Conservation (phyloP, 2,797 vertebrate species). For the Glossophaga mutica region DNA sequence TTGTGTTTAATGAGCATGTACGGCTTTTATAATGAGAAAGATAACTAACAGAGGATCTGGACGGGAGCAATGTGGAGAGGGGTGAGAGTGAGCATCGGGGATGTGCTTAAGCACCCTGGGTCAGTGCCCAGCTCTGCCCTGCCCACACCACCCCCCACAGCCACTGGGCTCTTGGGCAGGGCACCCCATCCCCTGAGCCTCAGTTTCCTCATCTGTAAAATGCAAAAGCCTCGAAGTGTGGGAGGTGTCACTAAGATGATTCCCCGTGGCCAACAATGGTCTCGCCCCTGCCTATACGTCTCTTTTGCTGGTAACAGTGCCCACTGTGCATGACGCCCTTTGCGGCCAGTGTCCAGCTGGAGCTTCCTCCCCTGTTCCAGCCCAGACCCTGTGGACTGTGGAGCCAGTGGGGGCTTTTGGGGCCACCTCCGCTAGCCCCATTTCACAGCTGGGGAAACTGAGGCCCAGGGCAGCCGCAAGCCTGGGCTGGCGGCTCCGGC, state of each 20-base stretch:
- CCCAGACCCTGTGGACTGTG: not conserved
- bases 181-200: not conserved
- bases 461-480: not conserved
- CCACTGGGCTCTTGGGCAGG: not conserved
- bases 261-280: not conserved
- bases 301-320: no score
- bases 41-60: not conserved
- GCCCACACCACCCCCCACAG: not conserved
- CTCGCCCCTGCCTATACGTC: no score
- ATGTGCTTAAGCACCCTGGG: not conserved
- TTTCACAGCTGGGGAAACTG: slow-evolving; percentile 22
- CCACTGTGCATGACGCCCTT: not conserved
- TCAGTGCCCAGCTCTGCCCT: not conserved
- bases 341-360: fast-evolving
- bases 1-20: not conserved
- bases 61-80: not conserved
- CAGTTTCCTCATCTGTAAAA: not conserved
- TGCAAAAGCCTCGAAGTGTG: not conserved
- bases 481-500: not conserved
- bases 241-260: not conserved
- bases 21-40: not conserved
- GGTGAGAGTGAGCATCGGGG: fast-evolving
- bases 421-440: not conserved
- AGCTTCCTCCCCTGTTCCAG: not conserved
- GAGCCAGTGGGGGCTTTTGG: not conserved